A percentile compares a stretch with the other conserved stretches of the same genome.
phyloP scores from a whole-genome alignment of 2,113 vertebrate species.

The Corvus hawaiiensis region DNA sequence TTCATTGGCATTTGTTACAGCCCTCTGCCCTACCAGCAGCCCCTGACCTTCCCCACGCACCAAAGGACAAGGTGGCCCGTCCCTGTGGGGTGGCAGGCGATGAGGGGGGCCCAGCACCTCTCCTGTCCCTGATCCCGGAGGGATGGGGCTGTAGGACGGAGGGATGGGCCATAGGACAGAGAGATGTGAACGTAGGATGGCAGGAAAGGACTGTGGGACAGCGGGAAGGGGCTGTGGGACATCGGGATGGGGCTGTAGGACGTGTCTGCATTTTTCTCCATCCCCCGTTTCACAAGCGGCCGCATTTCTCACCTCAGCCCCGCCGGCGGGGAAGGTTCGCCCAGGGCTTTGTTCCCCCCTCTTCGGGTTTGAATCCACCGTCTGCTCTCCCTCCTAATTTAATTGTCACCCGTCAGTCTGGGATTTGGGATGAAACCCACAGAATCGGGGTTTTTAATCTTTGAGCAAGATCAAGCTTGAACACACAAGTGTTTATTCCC shows the following conservation, averaged over 20 bases:
- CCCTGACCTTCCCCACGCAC: not conserved
- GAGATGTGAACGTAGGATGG: accelerated
- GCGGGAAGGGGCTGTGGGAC: accelerated
- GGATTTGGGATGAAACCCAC: not conserved
- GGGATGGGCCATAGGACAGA: accelerated
- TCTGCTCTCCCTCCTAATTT: constrained; percentile 29
- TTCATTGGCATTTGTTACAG: not conserved
- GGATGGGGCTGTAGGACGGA: not conserved
- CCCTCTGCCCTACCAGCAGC: not conserved
- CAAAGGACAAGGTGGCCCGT: not conserved
- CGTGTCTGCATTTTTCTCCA: not conserved
- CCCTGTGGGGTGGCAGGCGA: not conserved
- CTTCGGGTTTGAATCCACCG: not conserved
- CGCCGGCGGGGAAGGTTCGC: not conserved
- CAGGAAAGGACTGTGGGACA: accelerated
- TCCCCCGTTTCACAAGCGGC: not conserved
- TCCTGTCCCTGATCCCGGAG: not conserved
- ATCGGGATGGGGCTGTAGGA: not conserved
- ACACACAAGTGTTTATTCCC: not conserved
- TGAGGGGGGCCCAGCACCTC: not conserved
- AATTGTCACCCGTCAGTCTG: constrained; percentile 39
- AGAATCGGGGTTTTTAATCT: not conserved
- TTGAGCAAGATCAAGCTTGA: not conserved
- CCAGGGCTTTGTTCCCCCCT: not conserved
- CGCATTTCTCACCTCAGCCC: constrained; percentile 1